These are phyloP conservation scores for Petrolisthes cinctipes DNA, from an alignment of 2,888 invertebrate species.

Conservation along the genomic window DNA sequence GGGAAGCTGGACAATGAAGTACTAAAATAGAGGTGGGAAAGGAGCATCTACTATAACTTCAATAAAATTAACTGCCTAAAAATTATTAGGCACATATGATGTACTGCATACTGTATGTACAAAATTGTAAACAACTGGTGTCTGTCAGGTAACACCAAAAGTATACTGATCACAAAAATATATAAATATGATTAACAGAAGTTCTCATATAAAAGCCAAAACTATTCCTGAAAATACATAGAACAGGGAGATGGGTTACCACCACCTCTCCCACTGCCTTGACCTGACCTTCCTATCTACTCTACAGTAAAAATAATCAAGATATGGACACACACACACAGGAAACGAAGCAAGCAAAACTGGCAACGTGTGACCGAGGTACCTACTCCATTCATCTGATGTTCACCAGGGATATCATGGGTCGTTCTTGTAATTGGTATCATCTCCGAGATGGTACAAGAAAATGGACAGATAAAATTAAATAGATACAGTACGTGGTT, in stretches of 20 bases:
- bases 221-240: background rate
- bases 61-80: background rate
- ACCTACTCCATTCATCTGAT: background rate
- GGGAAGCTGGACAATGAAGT: too few relatives aligned
- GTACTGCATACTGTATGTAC: background rate
- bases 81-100: background rate
- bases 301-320: background rate
- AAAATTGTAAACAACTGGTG: background rate
- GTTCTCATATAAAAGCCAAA: background rate
- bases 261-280: background rate
- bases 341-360: background rate
- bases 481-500: too few relatives aligned
- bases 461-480: too few relatives aligned
- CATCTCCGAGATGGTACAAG: too few relatives aligned
- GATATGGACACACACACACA: background rate
- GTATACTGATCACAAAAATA: background rate
- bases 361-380: background rate
- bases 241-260: background rate
- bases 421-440: too few relatives aligned
- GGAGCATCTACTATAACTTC: background rate
- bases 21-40: background rate
- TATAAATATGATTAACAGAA: background rate
- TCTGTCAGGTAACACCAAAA: background rate
- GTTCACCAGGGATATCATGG: too few relatives aligned
- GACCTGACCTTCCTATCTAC: background rate